Evolutionary conservation across 2,888 invertebrate species (phyloP).

Genomic region (Cataglyphis livida): DNA sequence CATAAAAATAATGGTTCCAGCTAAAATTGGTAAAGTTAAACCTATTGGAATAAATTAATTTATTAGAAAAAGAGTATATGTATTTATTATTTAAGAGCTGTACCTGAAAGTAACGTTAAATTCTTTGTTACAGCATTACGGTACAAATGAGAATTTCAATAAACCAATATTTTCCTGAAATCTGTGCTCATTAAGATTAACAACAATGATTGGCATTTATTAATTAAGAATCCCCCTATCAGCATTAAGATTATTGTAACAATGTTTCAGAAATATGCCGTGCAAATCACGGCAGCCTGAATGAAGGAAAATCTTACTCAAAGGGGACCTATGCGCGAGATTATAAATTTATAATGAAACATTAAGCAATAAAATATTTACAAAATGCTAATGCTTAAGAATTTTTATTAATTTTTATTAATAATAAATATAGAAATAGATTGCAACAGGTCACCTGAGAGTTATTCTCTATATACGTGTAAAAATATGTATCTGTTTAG

Average conservation of each 20-base stretch:
- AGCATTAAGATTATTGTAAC: constrained; percentile 65
- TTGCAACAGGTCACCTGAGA: constrained; percentile 68
- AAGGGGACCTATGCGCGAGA: constrained; percentile 64
- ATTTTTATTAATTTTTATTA: constrained; percentile 57
- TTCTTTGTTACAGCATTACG: constrained; percentile 78
- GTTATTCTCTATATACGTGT: constrained; percentile 65
- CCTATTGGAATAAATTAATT: constrained; percentile 84
- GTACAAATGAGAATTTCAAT: constrained; percentile 72
- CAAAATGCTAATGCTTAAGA: constrained; percentile 32
- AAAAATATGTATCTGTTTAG: constrained; percentile 65
- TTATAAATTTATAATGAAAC: background rate
- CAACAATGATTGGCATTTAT: constrained; percentile 50
- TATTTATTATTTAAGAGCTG: constrained; percentile 79
- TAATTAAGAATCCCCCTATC: constrained; percentile 71
- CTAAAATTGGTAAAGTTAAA: constrained; percentile 82
- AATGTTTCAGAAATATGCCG: constrained; percentile 66
- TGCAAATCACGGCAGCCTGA: constrained; percentile 77
- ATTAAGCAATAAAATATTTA: background rate
- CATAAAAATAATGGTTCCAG: constrained; percentile 79
- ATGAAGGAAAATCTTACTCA: constrained; percentile 54
- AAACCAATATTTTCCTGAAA: constrained; percentile 81
- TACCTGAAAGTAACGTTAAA: constrained; percentile 85
- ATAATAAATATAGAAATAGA: constrained; percentile 29
- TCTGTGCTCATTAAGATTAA: constrained; percentile 74
- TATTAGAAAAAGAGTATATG: constrained; percentile 78